These are phyloP conservation scores for Oryzias curvinotus DNA, from an alignment of 2,113 vertebrate genomes.

Conservation along the genomic window DNA sequence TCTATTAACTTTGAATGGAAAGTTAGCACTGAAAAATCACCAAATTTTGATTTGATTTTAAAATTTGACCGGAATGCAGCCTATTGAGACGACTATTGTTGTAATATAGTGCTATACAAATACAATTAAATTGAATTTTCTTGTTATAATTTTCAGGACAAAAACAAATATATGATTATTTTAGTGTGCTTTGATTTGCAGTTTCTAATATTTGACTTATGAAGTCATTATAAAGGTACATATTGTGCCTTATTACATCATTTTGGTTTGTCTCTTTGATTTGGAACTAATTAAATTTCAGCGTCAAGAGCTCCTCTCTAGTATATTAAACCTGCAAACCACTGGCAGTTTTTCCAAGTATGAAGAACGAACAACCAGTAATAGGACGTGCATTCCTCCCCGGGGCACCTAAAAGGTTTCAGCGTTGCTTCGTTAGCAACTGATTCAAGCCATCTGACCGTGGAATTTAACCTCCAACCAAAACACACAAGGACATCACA, in stretches of 20 bases:
- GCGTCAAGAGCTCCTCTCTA: background rate
- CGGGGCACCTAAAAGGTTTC: constrained; percentile 43
- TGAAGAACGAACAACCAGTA: background rate
- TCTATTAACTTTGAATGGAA: no score
- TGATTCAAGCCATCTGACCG: constrained; percentile 41
- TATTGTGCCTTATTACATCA: constrained; percentile 1
- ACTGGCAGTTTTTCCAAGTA: background rate
- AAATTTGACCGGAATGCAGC: no score
- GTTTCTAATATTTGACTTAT: background rate
- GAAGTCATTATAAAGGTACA: background rate
- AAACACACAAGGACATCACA: background rate
- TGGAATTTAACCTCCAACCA: constrained; percentile 24
- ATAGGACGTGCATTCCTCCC: constrained; percentile 41
- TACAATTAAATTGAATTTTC: no score
- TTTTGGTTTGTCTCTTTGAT: constrained; percentile 7
- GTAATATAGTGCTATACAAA: no score
- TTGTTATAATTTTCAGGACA: no score
- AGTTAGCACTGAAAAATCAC: no score
- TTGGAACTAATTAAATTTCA: background rate
- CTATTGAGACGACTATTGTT: no score
- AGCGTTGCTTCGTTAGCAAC: constrained; percentile 20
- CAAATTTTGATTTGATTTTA: no score
- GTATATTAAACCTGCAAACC: background rate
- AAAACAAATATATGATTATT: no score
- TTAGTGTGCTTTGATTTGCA: no score